Base-by-base conservation (phyloP, 37 sponge, comb jelly and placozoan species). In the Diacarnus erythraeanus region DNA sequence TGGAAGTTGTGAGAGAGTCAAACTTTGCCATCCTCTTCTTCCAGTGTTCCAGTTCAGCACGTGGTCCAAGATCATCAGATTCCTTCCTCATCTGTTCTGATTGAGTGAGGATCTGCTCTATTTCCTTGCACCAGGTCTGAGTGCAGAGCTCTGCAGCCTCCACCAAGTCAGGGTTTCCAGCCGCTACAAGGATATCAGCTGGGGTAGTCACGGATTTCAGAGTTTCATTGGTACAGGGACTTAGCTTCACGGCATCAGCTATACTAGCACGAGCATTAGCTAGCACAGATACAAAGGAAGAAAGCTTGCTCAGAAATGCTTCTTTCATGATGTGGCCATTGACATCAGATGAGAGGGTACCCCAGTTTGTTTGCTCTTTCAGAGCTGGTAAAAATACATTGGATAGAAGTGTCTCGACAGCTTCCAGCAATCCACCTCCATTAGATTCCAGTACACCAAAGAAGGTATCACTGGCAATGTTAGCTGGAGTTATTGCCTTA, bases 11-110 rank as follows among this genome's bases (percentile, higher is more conserved):
- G 80, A 98, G 92, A 27, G 90, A 95, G 86, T 95, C 94, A 86
- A 98, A 98, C 69, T 90, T 92, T 72, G 96, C 98, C 85, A 95
- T 85, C 40, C 98, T 80, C 81, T 95, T 90, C 88, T 98, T 98
- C 98, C 98, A 98, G 88, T 98, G 92, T 25, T 95, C 98, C 72
- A 98, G 88, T 72, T 98, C 98, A 33, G 98, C 96, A 34, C 86
- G 63, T 0, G 98, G 98, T 0, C 98, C 98, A 12, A 95, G 82
- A 58, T 88, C 84, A 59, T 98, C 96, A 0, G 98, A 90, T 64
- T 98, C 98, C 79, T 98, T 93, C 47, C 98, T 71, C 96, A 98
- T 98, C 87, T 98, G 98, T 74, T 98, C 98, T 5, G 91, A 92
- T 74, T 98, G 71, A 1, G 98, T 93, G 36, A 98, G 89, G 35